Conservation (phyloP, 2,888 invertebrate species). For the Acrobasis repandana region DNA sequence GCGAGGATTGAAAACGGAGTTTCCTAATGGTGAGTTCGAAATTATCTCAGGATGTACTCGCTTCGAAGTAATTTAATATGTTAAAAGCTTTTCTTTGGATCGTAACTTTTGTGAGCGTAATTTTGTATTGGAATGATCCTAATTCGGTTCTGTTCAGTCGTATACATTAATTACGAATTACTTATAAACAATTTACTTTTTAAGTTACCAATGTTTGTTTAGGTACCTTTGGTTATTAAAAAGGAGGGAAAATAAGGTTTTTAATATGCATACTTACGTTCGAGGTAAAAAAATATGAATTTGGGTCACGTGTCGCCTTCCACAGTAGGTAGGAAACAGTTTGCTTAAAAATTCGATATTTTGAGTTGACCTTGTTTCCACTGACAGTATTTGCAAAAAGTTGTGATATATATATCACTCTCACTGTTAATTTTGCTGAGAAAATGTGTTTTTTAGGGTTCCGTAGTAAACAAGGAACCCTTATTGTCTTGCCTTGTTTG, state of each 20-base stretch:
- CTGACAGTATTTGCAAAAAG: not conserved
- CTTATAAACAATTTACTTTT: not conserved
- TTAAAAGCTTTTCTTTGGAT: constrained; percentile 6
- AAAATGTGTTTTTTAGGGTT: no score
- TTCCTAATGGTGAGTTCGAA: constrained; percentile 59
- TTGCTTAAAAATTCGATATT: constrained; percentile 4
- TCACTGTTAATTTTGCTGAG: not conserved
- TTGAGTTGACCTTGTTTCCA: not conserved
- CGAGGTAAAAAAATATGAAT: not conserved
- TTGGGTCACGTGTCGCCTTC: constrained; percentile 10
- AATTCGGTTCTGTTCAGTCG: not conserved
- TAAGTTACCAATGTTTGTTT: no score
- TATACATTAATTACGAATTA: not conserved
- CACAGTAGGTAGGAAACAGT: not conserved
- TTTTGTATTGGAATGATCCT: not conserved
- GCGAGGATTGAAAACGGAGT: constrained; percentile 52
- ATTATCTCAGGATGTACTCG: constrained; percentile 6
- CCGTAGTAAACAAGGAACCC: no score
- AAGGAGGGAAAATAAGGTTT: no score
- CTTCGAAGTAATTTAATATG: constrained; percentile 19
- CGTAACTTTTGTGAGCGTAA: constrained; percentile 4
- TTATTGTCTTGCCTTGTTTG: no score
- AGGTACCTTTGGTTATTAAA: no score
- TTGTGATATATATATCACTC: not conserved
- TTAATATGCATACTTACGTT: not conserved